Evolutionary conservation across 2,797 vertebrate genomes (phyloP).

Genomic region (Microctenopoma steveboyesi): DNA sequence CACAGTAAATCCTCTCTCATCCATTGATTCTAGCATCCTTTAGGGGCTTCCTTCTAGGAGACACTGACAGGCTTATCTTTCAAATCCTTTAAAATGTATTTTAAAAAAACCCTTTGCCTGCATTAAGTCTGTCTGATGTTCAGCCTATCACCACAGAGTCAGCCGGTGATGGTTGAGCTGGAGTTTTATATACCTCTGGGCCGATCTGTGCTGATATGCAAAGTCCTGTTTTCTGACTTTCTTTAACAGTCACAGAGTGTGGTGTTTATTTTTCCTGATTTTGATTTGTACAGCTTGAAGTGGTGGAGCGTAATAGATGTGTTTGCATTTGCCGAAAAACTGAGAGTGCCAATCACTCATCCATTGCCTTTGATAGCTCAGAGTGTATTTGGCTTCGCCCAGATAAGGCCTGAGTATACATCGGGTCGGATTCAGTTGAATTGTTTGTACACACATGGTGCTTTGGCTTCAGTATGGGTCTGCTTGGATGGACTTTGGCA

Average conservation of each 20-base stretch:
- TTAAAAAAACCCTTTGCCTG: slow-evolving; percentile 64
- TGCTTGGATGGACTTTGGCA: slow-evolving; percentile 69
- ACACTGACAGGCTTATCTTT: slow-evolving; percentile 75
- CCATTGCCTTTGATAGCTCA: slow-evolving; percentile 76
- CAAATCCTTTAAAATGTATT: slow-evolving; percentile 84
- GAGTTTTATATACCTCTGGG: slow-evolving; percentile 49
- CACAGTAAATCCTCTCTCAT: slow-evolving; percentile 79
- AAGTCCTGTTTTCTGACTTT: slow-evolving; percentile 62
- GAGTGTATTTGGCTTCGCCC: slow-evolving; percentile 77
- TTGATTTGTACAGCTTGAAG: slow-evolving; percentile 81
- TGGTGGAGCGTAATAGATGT: slow-evolving; percentile 73
- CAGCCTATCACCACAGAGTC: slow-evolving; percentile 30
- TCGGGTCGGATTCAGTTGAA: slow-evolving; percentile 71
- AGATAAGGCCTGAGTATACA: slow-evolving; percentile 79
- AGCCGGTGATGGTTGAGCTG: slow-evolving; percentile 19
- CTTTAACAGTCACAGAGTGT: slow-evolving; percentile 52
- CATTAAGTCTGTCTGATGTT: slow-evolving; percentile 72
- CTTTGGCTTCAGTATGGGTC: slow-evolving; percentile 74
- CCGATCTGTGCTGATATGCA: slow-evolving; percentile 35
- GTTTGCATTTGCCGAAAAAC: slow-evolving; percentile 77
- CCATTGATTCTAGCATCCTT: slow-evolving; percentile 79
- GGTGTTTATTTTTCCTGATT: slow-evolving; percentile 66
- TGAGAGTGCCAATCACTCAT: slow-evolving; percentile 71
- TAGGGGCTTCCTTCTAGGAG: slow-evolving; percentile 58
- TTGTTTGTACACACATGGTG: slow-evolving; percentile 74